These are phyloP conservation scores for Ceratosolen fusciceps DNA, from an alignment of 1,140 invertebrate species.

Conservation along the genomic window DNA sequence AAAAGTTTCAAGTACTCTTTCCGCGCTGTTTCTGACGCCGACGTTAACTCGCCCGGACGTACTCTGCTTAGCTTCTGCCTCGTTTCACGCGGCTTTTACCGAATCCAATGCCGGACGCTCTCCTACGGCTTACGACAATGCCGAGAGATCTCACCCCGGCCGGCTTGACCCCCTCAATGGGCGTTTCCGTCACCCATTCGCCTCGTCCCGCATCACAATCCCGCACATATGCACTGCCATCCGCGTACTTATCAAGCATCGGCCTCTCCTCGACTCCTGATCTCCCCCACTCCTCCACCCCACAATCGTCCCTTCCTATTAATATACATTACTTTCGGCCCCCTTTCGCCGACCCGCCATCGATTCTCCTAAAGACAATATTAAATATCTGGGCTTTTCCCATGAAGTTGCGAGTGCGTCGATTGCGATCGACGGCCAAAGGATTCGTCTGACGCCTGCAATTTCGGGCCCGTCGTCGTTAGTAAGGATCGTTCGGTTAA, in stretches of 20 bases:
- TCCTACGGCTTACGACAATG: neutral
- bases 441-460: too few relatives aligned
- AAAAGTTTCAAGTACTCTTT: constrained; percentile 57
- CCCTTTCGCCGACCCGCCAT: too few relatives aligned
- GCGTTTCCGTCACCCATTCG: constrained; percentile 25
- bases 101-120: constrained; percentile 16
- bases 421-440: too few relatives aligned
- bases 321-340: too few relatives aligned
- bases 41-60: neutral
- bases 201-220: constrained; percentile 18
- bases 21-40: neutral
- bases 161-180: constrained; percentile 32
- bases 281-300: too few relatives aligned
- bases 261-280: too few relatives aligned
- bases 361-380: too few relatives aligned
- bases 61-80: constrained; percentile 37
- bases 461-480: too few relatives aligned
- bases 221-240: constrained; percentile 40
- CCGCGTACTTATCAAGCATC: neutral
- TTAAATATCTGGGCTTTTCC: too few relatives aligned
- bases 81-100: constrained; percentile 48
- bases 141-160: neutral
- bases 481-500: too few relatives aligned
- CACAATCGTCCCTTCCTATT: neutral
- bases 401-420: too few relatives aligned